Conservation (phyloP, 2,797 vertebrate genomes). For the Eupleurogrammus muticus region DNA sequence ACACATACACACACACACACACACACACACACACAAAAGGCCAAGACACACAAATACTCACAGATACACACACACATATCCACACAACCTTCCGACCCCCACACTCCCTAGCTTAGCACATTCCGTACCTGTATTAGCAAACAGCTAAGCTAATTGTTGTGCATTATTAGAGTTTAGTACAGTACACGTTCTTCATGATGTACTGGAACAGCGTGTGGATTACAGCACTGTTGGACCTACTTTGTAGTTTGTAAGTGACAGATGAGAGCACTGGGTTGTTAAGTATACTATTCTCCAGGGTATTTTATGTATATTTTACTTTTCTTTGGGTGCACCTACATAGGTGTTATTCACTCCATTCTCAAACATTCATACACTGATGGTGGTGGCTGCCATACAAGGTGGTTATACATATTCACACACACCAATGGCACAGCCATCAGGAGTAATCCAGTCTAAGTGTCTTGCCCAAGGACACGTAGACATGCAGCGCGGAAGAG, state of each 20-base stretch:
- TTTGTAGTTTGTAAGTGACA: background rate
- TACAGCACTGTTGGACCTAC: constrained; percentile 16
- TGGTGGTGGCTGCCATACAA: no score
- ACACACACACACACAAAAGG: constrained; percentile 24
- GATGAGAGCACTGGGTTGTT: constrained; percentile 4
- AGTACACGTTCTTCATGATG: constrained; percentile 38
- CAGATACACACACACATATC: constrained; percentile 25
- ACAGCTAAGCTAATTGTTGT: constrained; percentile 86
- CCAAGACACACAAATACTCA: constrained; percentile 30
- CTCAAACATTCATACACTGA: no score
- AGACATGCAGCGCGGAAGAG: no score
- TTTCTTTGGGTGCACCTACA: background rate
- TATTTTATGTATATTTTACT: constrained; percentile 1
- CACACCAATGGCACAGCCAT: no score
- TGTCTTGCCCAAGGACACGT: no score
- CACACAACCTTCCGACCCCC: constrained; percentile 35
- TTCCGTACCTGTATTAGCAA: constrained; percentile 91
- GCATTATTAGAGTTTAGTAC: constrained; percentile 57
- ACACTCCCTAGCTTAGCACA: constrained; percentile 87
- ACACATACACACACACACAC: constrained; percentile 64
- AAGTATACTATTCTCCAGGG: background rate
- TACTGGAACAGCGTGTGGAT: constrained; percentile 34
- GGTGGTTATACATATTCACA: no score
- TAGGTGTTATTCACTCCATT: background rate
- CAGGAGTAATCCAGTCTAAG: no score